Evolutionary conservation across 1,140 invertebrate genomes (phyloP).

Genomic region (Phocides pigmalion): DNA sequence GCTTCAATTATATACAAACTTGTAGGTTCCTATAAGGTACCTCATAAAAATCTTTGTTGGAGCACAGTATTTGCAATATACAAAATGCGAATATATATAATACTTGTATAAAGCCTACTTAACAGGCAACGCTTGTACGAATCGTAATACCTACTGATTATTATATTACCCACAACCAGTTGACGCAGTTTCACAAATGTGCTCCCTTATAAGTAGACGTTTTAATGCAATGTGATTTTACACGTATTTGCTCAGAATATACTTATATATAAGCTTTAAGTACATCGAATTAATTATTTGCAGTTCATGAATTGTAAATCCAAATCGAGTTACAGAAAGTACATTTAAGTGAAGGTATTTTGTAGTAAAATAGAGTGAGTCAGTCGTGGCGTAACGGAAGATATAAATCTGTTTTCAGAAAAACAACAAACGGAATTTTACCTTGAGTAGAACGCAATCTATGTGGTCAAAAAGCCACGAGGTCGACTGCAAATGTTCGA

Average conservation of each 20-base stretch:
- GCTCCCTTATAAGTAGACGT: no score
- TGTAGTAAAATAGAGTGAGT: neutral
- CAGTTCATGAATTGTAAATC: slow-evolving; percentile 4
- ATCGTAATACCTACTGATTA: no score
- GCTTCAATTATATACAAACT: no score
- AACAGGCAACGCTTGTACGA: no score
- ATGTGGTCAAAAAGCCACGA: slow-evolving; percentile 43
- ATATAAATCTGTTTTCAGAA: slow-evolving; percentile 52
- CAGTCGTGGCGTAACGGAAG: slow-evolving; percentile 41
- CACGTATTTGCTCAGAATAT: neutral
- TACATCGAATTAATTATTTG: neutral
- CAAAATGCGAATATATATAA: no score
- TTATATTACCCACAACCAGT: no score
- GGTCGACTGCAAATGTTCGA: slow-evolving; percentile 36
- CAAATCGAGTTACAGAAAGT: slow-evolving; percentile 1
- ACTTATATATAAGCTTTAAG: neutral
- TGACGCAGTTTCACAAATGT: no score
- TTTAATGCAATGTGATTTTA: no score
- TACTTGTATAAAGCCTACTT: no score
- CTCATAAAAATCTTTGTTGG: no score
- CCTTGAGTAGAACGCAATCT: slow-evolving; percentile 3
- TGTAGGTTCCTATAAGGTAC: no score
- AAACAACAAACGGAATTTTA: slow-evolving; percentile 37
- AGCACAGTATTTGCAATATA: no score
- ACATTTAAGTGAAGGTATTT: slow-evolving; percentile 1